Evolutionary conservation across 2,888 invertebrate genomes (phyloP).

Genomic region (Ectropis crepuscularia): DNA sequence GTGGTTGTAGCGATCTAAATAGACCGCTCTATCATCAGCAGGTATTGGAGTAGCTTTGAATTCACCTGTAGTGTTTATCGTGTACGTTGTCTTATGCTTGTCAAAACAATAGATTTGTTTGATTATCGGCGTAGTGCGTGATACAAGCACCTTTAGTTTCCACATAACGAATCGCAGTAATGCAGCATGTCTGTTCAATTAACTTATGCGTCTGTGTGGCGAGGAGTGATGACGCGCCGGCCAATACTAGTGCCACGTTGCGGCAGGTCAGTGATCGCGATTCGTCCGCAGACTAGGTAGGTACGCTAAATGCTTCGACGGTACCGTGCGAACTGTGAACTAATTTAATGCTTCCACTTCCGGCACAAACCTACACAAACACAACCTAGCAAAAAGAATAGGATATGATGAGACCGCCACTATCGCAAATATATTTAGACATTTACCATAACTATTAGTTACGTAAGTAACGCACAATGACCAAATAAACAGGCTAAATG

Average conservation of each 20-base stretch:
- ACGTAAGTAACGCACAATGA: too few relatives aligned
- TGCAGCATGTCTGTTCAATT: constrained; percentile 47
- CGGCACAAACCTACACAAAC: not conserved
- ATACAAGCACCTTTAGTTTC: constrained; percentile 17
- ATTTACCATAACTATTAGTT: too few relatives aligned
- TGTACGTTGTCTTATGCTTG: not conserved
- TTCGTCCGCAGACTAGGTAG: constrained; percentile 42
- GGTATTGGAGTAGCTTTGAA: too few relatives aligned
- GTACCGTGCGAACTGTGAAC: constrained; percentile 11
- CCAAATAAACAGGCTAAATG: too few relatives aligned
- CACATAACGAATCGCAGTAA: constrained; percentile 33
- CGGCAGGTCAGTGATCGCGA: constrained; percentile 78
- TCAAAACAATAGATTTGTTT: not conserved
- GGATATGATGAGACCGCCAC: too few relatives aligned
- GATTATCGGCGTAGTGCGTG: not conserved
- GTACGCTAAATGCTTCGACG: constrained; percentile 21
- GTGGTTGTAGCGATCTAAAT: too few relatives aligned
- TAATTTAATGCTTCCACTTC: constrained; percentile 9
- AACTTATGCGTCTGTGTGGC: constrained; percentile 40
- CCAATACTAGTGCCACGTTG: constrained; percentile 65
- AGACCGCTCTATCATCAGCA: too few relatives aligned
- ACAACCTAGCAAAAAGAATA: too few relatives aligned
- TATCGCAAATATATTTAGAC: too few relatives aligned
- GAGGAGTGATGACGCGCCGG: constrained; percentile 63
- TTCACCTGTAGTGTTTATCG: not conserved